phyloP scores from a whole-genome alignment of 2,888 invertebrate species.

The Drosophila macrospina region DNA sequence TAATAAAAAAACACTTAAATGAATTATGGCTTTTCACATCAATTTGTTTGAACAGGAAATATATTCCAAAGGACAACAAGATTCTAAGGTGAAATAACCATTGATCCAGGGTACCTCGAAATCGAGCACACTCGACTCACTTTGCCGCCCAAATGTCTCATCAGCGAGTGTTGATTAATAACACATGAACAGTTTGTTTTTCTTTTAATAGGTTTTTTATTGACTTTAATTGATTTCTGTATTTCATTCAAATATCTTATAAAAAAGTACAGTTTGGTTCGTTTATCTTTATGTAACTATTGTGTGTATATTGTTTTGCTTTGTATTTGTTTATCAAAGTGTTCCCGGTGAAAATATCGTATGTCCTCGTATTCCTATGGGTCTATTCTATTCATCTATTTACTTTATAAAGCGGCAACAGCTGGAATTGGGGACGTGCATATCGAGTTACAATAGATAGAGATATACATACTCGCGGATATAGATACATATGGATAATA shows the following conservation, averaged over 20 bases:
- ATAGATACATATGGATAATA: conserved; percentile 18
- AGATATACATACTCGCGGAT: conserved; percentile 10
- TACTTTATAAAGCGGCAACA: conserved; percentile 50
- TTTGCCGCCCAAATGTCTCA: background rate
- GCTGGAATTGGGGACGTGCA: conserved; percentile 25
- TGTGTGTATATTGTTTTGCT: conserved; percentile 52
- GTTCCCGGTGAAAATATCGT: conserved; percentile 66
- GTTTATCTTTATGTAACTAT: conserved; percentile 64
- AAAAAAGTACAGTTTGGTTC: conserved; percentile 77
- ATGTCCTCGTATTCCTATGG: conserved; percentile 43
- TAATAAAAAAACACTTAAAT: conserved; percentile 71
- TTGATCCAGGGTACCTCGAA: background rate
- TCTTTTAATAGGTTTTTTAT: conserved; percentile 54
- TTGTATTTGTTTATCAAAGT: conserved; percentile 62
- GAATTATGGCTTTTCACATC: background rate
- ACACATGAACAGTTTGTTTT: conserved; percentile 12
- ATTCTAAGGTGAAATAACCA: no score
- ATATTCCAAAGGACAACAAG: background rate
- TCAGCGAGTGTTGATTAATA: background rate
- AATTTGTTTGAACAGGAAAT: background rate
- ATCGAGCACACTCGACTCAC: background rate
- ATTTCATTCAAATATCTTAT: conserved; percentile 75
- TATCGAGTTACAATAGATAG: conserved; percentile 32
- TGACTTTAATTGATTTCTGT: conserved; percentile 59
- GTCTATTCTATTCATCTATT: conserved; percentile 44